Conservation (phyloP, 2,797 vertebrate species). For the Pagetopsis macropterus region DNA sequence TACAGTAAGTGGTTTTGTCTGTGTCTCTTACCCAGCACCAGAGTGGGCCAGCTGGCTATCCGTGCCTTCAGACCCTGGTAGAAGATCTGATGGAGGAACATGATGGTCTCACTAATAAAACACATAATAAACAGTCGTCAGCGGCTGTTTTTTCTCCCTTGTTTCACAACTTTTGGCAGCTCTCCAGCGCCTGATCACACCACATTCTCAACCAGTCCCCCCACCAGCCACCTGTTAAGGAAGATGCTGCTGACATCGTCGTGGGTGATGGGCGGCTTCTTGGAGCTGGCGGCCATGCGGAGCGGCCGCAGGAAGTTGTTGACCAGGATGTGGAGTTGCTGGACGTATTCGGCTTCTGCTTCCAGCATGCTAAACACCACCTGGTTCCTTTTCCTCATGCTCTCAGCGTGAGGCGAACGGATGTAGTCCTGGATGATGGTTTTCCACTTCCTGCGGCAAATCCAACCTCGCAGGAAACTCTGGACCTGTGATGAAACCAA, state of each 20-base stretch:
- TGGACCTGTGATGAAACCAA: constrained; percentile 86
- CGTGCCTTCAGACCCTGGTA: constrained; percentile 98
- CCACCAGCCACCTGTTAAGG: constrained; percentile 89
- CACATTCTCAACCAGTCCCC: constrained; percentile 20
- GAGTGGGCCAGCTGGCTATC: constrained; percentile 97
- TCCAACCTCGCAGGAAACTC: constrained; percentile 97
- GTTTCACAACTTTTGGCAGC: neutral
- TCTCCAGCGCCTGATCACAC: constrained; percentile 1
- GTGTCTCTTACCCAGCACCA: constrained; percentile 91
- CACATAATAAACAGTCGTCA: constrained; percentile 54
- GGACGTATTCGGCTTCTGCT: constrained; percentile 96
- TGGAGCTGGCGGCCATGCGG: constrained; percentile 98
- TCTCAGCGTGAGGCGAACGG: constrained; percentile 95
- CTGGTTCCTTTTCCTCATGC: constrained; percentile 98
- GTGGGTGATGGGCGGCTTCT: constrained; percentile 96
- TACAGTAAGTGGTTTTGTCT: neutral
- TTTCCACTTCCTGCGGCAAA: constrained; percentile 98
- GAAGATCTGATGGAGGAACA: constrained; percentile 99
- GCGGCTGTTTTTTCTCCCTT: constrained; percentile 11
- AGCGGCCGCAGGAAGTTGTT: constrained; percentile 98
- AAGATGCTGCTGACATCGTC: constrained; percentile 99
- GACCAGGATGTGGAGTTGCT: constrained; percentile 97
- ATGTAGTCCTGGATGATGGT: constrained; percentile 99
- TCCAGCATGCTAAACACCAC: constrained; percentile 99
- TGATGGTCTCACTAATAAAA: constrained; percentile 94